phyloP scores from a whole-genome alignment of 2,888 invertebrate genomes.

The Chrysodeixis includens region DNA sequence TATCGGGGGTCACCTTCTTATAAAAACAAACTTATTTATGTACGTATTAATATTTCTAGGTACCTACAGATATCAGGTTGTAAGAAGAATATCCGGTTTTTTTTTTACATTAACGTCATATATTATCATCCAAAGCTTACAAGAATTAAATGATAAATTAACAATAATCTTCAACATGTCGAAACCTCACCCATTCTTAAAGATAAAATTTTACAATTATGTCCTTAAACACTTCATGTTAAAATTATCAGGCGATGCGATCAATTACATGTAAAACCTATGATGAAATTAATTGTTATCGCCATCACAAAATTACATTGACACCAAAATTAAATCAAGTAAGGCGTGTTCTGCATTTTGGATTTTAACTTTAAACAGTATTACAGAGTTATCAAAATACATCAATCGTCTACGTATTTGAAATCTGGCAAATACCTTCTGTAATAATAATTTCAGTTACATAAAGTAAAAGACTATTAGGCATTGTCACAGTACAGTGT shows the following conservation, averaged over 20 bases:
- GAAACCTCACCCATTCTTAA: neutral
- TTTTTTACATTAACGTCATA: neutral
- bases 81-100: neutral
- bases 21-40: too few species aligned
- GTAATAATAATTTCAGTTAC: too few species aligned
- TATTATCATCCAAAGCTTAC: slow-evolving; percentile 1
- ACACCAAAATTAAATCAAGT: neutral
- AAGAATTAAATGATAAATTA: neutral
- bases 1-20: too few species aligned
- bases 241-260: slow-evolving; percentile 4
- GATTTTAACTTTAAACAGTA: neutral
- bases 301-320: slow-evolving; percentile 1
- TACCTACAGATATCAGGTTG: neutral
- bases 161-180: neutral
- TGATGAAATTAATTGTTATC: neutral
- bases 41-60: too few species aligned
- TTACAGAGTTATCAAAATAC: neutral
- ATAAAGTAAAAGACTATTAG: too few species aligned
- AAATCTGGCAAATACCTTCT: too few species aligned
- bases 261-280: neutral
- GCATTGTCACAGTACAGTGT: too few species aligned
- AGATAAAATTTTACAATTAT: neutral
- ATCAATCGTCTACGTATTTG: too few species aligned
- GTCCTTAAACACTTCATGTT: slow-evolving; percentile 1
- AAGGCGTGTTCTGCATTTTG: neutral